Evolutionary conservation across 2,888 invertebrate genomes (phyloP), one percentile per base, ranked within the genome.

Genomic region (Agonopterix subpropinquella): DNA sequence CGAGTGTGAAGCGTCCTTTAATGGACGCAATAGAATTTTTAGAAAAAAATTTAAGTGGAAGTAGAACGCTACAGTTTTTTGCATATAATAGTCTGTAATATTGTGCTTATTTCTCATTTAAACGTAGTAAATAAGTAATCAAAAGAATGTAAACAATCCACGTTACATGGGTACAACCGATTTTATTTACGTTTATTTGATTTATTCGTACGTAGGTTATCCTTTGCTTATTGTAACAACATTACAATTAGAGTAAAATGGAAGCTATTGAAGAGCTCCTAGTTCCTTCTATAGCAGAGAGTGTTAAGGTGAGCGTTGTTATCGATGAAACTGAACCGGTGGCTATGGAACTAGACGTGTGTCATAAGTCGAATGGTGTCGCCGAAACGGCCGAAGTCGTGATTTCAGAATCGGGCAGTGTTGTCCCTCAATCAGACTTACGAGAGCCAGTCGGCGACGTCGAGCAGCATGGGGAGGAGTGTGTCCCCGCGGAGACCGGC

Each of bases 331-430:
- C 51, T 44, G 54, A 53, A 44, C 61, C 59, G 44, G 58, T 63
- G 55, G 59, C 64, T 50, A 56, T 54, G 53, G 71, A 70, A 56
- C 61, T 63, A 52, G 69, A 79, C 65, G 69, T 70, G 52, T 77
- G 79, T 73, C 78, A 70, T 55, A 77, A 77, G 74, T 67, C 84
- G 52, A 86, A 87, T 64, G 86, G 86, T 60, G 72, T 80, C 55
- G 67, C 70, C 39, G 78, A 73, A 48, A 55, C 61, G 13, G 56
- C 49, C 28, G 65, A 66, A 51, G 57, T 59, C 35, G 55, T 56
- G 39, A 49, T 49, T 10, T 51, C 43, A 8, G 39, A 39, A 39
- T 42, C 13, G n/a, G 42, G 13, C 1, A 13, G 11, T 11, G 11
- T 8, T 42, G 4, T 42, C 42, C 39, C 39, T n/a, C 41, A 18